A percentile compares a stretch with the other conserved stretches of the same genome.
phyloP scores from a whole-genome alignment of 2,888 invertebrate species.

The Lithophane leautieri region DNA sequence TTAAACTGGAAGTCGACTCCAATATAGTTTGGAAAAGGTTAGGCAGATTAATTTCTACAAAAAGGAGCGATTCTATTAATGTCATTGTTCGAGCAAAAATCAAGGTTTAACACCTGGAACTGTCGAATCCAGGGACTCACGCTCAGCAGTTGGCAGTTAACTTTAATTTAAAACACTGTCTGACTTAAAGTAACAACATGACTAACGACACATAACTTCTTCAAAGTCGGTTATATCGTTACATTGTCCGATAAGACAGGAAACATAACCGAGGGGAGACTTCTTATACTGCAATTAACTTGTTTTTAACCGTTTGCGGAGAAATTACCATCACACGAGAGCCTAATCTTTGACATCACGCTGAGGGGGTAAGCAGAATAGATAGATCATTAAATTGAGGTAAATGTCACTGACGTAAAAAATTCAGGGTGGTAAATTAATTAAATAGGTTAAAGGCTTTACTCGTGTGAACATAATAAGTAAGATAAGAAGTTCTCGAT shows the following conservation, averaged over 20 bases:
- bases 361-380: constrained; percentile 9
- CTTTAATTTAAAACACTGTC: not conserved
- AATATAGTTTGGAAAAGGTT: no score
- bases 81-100: no score
- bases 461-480: no score
- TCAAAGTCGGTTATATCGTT: constrained; percentile 44
- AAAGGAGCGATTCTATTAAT: no score
- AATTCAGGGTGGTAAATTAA: not conserved
- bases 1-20: no score
- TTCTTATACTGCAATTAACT: constrained; percentile 29
- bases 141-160: not conserved
- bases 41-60: no score
- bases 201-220: constrained; percentile 15
- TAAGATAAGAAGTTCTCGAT: no score
- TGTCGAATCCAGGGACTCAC: not conserved
- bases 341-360: constrained; percentile 37
- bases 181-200: not conserved
- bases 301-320: constrained; percentile 20
- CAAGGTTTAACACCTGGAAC: no score
- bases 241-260: constrained; percentile 32
- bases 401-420: constrained; percentile 8
- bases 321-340: constrained; percentile 21
- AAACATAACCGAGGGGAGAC: constrained; percentile 38
- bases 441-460: not conserved
- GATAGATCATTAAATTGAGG: not conserved